A percentile compares a stretch with the other conserved stretches of the same genome.
These are phyloP conservation scores for Glossophaga mutica DNA, from an alignment of 2,797 vertebrate species.

Conservation along the genomic window DNA sequence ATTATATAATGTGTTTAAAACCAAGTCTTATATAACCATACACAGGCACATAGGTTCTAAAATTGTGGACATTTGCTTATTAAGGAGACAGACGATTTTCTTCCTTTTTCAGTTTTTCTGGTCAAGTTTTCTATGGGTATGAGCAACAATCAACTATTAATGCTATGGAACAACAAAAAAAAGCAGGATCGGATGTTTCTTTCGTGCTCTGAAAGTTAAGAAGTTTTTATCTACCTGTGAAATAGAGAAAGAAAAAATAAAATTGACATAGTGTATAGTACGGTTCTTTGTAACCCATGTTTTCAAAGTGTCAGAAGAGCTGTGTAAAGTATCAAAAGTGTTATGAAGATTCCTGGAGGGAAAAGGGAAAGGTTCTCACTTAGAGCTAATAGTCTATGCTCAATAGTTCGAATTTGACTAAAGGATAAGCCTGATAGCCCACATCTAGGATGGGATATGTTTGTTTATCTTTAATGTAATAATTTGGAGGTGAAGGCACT, in stretches of 20 bases:
- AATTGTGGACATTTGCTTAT: slow-evolving; percentile 2
- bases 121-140: neutral
- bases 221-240: slow-evolving; percentile 9
- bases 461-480: neutral
- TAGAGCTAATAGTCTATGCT: neutral
- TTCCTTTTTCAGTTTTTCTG: neutral
- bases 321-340: neutral
- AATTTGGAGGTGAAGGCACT: neutral
- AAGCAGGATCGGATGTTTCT: neutral
- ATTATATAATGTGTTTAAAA: neutral
- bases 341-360: neutral
- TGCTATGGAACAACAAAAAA: neutral
- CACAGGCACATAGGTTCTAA: neutral
- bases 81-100: neutral
- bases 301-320: neutral
- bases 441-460: neutral
- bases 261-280: neutral
- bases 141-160: neutral
- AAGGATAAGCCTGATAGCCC: neutral
- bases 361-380: neutral
- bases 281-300: neutral
- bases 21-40: neutral
- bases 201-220: slow-evolving; percentile 14
- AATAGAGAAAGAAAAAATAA: neutral
- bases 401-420: neutral